Conservation (phyloP, 2,888 invertebrate species). For the Drosophila imparisetae region DNA sequence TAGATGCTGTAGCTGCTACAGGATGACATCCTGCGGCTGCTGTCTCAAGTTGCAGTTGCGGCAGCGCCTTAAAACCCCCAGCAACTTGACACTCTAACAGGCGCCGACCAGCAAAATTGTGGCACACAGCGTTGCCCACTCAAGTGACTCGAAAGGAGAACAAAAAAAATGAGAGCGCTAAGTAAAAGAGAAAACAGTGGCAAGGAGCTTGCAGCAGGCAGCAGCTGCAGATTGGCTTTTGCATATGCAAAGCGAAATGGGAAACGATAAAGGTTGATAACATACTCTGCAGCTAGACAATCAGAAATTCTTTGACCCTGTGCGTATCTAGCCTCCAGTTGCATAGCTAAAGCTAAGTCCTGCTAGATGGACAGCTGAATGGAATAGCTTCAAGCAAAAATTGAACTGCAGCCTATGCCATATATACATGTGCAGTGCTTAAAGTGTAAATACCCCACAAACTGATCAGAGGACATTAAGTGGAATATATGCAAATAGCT, state of each 20-base stretch:
- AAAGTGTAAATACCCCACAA: not conserved
- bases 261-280: constrained; percentile 44
- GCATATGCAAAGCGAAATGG: constrained; percentile 45
- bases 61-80: constrained; percentile 47
- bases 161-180: not conserved
- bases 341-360: not conserved
- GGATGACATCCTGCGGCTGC: constrained; percentile 65
- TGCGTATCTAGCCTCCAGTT: not conserved
- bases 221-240: constrained; percentile 60
- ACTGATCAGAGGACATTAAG: not conserved
- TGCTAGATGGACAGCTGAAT: not conserved
- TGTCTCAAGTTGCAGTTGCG: constrained; percentile 61
- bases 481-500: not conserved
- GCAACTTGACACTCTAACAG: constrained; percentile 68
- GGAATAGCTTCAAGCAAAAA: not conserved
- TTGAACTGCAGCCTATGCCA: not conserved
- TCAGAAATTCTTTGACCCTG: not conserved
- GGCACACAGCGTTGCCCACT: constrained; percentile 9
- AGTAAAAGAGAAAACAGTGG: constrained; percentile 15
- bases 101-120: constrained; percentile 16
- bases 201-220: constrained; percentile 14
- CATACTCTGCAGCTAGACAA: constrained; percentile 35
- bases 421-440: not conserved
- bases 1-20: constrained; percentile 12
- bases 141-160: constrained; percentile 3